Evolutionary conservation across 1,140 invertebrate genomes (phyloP).

Genomic region (Bombus impatiens): DNA sequence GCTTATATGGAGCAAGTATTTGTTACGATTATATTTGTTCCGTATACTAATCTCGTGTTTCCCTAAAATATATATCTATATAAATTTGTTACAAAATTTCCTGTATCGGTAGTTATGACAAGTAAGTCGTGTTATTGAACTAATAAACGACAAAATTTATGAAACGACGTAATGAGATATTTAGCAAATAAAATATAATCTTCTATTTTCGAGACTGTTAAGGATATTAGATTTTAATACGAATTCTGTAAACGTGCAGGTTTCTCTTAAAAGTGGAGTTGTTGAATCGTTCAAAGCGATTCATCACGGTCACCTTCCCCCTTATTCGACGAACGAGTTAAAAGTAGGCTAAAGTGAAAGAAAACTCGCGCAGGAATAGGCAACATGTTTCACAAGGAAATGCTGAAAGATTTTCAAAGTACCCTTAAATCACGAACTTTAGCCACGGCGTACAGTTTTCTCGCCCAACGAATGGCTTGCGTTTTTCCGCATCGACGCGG

Average conservation of each 20-base stretch:
- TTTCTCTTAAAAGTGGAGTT: background rate
- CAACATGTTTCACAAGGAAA: slow-evolving; percentile 3
- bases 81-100: too few relatives aligned
- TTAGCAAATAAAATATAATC: too few relatives aligned
- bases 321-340: background rate
- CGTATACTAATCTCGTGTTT: too few relatives aligned
- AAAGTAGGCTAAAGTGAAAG: slow-evolving; percentile 24
- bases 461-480: background rate
- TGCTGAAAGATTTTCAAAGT: slow-evolving; percentile 7
- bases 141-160: too few relatives aligned
- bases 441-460: background rate
- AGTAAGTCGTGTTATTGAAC: too few relatives aligned
- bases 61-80: too few relatives aligned
- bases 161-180: too few relatives aligned
- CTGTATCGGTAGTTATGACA: too few relatives aligned
- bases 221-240: background rate
- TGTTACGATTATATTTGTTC: too few relatives aligned
- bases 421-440: slow-evolving; percentile 33
- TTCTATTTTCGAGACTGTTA: background rate
- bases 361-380: slow-evolving; percentile 13
- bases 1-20: too few relatives aligned
- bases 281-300: background rate
- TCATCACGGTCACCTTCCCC: background rate
- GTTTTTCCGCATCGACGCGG: background rate
- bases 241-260: background rate